Evolutionary conservation across 2,888 invertebrate genomes (phyloP).

Genomic region (Geophilus truncorum): DNA sequence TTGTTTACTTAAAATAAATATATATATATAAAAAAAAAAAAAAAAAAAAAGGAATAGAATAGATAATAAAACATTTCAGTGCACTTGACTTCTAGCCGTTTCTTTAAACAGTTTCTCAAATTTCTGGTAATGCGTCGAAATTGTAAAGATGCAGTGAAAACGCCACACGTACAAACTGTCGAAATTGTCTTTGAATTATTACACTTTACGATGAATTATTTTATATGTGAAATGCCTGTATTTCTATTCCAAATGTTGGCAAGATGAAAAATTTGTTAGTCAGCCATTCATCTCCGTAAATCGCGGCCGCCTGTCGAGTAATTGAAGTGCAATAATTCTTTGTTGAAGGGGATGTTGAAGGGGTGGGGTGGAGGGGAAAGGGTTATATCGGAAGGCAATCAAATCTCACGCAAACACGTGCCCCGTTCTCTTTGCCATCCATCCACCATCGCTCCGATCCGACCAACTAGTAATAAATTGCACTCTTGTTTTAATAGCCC

Average conservation of each 20-base stretch:
- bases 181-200: neutral
- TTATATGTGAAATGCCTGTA: neutral
- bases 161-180: neutral
- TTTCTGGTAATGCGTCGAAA: neutral
- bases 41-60: no score
- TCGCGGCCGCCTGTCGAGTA: neutral
- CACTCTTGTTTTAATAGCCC: constrained; percentile 15
- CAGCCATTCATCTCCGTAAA: neutral
- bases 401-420: neutral
- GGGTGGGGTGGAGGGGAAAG: neutral
- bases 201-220: neutral
- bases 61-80: no score
- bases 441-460: neutral
- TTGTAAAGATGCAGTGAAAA: neutral
- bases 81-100: no score
- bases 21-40: no score
- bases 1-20: no score
- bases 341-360: neutral
- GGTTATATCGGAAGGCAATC: neutral
- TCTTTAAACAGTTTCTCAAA: no score
- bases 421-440: constrained; percentile 5
- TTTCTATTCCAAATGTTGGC: neutral
- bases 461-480: neutral
- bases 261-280: constrained; percentile 16
- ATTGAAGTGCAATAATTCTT: constrained; percentile 10